Evolutionary conservation across 2,113 vertebrate species (phyloP).

Genomic region (Meriones unguiculatus): DNA sequence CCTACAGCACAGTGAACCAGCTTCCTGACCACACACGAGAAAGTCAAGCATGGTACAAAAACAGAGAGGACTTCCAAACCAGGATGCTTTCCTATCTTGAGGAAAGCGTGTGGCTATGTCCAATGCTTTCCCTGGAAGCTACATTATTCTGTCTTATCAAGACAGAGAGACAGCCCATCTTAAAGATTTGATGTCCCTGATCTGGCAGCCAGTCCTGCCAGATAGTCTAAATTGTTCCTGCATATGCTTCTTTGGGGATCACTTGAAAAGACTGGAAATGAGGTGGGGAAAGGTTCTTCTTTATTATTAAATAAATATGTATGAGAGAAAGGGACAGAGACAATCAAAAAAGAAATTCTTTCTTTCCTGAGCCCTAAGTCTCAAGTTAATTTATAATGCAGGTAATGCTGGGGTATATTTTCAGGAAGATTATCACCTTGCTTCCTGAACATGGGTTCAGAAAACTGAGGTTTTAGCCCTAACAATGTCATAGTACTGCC

Average conservation of each 20-base stretch:
- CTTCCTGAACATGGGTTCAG: neutral
- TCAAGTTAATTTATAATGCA: neutral
- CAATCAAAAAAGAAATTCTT: neutral
- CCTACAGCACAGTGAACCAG: neutral
- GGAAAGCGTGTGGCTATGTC: neutral
- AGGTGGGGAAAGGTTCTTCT: neutral
- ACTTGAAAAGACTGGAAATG: conserved; percentile 41
- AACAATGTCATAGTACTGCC: neutral
- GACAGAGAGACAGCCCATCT: neutral
- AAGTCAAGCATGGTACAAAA: neutral
- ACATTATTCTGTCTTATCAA: neutral
- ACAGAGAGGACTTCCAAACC: neutral
- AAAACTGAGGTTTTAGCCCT: neutral
- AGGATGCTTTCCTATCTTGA: neutral
- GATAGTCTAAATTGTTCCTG: neutral
- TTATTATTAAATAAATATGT: conserved; percentile 14
- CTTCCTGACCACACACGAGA: neutral
- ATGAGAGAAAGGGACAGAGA: neutral
- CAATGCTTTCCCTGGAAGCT: rapidly evolving
- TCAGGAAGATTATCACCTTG: neutral
- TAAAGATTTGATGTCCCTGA: neutral
- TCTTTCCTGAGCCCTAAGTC: neutral
- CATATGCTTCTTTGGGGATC: conserved; percentile 50
- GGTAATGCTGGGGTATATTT: neutral
- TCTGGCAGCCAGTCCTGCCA: conserved; percentile 53